phyloP scores from a whole-genome alignment of 2,888 invertebrate genomes.

The Spodoptera exigua region DNA sequence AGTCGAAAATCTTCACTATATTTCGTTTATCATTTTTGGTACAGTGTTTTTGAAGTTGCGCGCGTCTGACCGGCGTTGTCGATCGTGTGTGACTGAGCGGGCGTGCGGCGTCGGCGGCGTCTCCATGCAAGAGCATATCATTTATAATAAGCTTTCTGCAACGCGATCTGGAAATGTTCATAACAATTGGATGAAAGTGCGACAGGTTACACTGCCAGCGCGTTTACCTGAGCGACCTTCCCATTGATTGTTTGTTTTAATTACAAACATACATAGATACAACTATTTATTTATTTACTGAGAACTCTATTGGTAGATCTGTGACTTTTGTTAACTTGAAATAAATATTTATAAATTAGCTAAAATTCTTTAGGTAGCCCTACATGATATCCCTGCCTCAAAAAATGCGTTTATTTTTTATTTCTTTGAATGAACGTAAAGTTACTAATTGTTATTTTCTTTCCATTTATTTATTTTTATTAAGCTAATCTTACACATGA shows the following conservation, averaged over 20 bases:
- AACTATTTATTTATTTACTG: conserved; percentile 4
- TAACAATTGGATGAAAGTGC: conserved; percentile 75
- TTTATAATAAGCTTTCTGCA: conserved; percentile 76
- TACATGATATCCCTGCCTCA: too few species aligned
- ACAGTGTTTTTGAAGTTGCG: conserved; percentile 16
- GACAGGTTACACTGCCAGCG: conserved; percentile 41
- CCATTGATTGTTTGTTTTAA: conserved; percentile 56
- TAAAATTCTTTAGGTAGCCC: too few species aligned
- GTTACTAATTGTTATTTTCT: too few species aligned
- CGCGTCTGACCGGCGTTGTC: conserved; percentile 54
- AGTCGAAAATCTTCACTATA: conserved; percentile 58
- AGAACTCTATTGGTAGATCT: not conserved
- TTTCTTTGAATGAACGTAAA: too few species aligned
- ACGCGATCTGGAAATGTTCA: conserved; percentile 68
- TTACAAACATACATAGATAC: conserved; percentile 25
- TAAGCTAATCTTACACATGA: too few species aligned
- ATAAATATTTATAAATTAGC: too few species aligned
- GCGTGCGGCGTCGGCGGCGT: conserved; percentile 56
- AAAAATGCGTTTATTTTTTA: too few species aligned
- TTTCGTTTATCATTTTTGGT: conserved; percentile 56
- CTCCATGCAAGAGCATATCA: conserved; percentile 56
- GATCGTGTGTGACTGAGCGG: conserved; percentile 58
- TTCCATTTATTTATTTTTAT: too few species aligned
- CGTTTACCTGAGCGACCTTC: conserved; percentile 51
- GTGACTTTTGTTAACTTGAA: too few species aligned